Evolutionary conservation across 2,797 vertebrate genomes (phyloP).

Genomic region (Malacoraja senta): DNA sequence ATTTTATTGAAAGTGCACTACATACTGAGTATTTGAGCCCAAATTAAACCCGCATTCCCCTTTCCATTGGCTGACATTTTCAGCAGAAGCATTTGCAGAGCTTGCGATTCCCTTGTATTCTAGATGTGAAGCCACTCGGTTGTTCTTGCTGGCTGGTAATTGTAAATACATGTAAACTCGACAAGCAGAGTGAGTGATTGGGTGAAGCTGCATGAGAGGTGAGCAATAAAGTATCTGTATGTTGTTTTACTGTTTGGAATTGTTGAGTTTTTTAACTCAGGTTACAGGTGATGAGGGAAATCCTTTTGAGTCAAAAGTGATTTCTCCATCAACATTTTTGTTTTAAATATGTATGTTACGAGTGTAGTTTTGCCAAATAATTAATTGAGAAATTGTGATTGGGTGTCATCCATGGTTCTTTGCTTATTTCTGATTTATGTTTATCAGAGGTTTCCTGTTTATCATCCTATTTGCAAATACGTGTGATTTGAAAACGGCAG

Average conservation of each 20-base stretch:
- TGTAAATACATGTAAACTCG: constrained; percentile 71
- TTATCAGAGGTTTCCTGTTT: constrained; percentile 3
- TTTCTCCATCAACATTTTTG: neutral
- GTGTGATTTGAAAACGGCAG: constrained; percentile 11
- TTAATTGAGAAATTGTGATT: constrained; percentile 20
- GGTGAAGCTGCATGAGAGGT: constrained; percentile 73
- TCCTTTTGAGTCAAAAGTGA: neutral
- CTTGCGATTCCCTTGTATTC: constrained; percentile 62
- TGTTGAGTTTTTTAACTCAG: constrained; percentile 28
- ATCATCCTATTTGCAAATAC: neutral
- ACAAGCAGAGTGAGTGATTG: constrained; percentile 74
- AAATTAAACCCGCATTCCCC: constrained; percentile 57
- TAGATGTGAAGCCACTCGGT: constrained; percentile 60
- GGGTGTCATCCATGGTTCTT: constrained; percentile 17
- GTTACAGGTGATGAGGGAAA: neutral
- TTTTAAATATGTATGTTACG: neutral
- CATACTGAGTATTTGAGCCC: constrained; percentile 48
- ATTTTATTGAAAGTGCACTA: constrained; percentile 59
- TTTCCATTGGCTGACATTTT: constrained; percentile 57
- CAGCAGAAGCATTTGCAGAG: constrained; percentile 59
- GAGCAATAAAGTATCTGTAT: constrained; percentile 72
- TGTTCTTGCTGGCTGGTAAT: constrained; percentile 63
- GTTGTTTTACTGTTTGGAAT: constrained; percentile 13
- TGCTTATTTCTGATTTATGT: constrained; percentile 20
- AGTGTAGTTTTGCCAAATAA: neutral